Conservation (phyloP, 1,140 invertebrate species). For the Pseudoatta argentina region DNA sequence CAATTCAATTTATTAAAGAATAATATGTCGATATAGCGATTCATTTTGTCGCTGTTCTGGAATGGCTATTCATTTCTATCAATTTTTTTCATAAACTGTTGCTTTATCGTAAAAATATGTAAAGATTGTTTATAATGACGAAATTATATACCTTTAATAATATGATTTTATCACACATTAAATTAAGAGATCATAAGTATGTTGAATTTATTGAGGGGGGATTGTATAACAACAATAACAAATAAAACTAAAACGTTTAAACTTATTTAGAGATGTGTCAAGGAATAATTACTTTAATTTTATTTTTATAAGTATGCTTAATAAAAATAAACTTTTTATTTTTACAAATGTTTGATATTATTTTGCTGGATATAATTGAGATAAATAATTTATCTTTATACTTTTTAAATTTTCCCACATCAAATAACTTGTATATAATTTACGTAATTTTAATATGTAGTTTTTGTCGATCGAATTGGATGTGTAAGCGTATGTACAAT, state of each 20-base stretch:
- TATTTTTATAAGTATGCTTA: constrained; percentile 1
- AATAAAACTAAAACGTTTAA: neutral
- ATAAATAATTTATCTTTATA: neutral
- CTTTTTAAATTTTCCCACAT: neutral
- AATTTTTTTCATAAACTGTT: constrained; percentile 4
- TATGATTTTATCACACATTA: neutral
- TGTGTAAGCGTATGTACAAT: constrained; percentile 18
- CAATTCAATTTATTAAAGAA: constrained; percentile 8
- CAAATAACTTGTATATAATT: neutral
- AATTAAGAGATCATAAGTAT: neutral
- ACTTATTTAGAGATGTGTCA: neutral
- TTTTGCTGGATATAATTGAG: neutral
- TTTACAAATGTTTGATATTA: neutral
- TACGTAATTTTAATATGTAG: neutral
- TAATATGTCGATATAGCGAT: neutral
- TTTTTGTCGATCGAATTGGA: neutral
- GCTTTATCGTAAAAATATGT: neutral
- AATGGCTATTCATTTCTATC: constrained; percentile 67
- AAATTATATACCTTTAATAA: neutral
- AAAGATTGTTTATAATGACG: neutral
- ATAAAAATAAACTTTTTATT: constrained; percentile 3
- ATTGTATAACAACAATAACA: neutral
- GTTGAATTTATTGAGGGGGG: neutral
- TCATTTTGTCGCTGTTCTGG: constrained; percentile 57
- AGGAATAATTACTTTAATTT: neutral